Percentiles rank a stretch among this genome's conserved stretches.
These are phyloP conservation scores for Phymastichus coffea DNA, from an alignment of 1,140 invertebrate genomes.

Conservation along the genomic window DNA sequence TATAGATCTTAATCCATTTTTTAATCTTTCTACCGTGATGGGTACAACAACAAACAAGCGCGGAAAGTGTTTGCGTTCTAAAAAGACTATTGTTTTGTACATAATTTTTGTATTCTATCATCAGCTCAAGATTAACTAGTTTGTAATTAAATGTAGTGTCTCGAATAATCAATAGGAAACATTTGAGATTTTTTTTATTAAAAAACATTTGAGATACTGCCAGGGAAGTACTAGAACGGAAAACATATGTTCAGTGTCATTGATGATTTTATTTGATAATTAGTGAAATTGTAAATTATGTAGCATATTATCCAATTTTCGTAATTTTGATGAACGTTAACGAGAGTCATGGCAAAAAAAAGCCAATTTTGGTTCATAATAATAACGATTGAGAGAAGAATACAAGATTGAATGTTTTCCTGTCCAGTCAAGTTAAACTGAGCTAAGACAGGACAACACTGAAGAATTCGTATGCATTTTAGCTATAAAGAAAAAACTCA, in stretches of 20 bases:
- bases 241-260: conserved; percentile 7
- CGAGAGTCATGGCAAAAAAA: not conserved
- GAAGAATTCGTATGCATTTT: conserved; percentile 22
- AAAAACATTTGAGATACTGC: conserved; percentile 1
- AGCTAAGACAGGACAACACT: not conserved
- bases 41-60: not conserved
- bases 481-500: conserved; percentile 22
- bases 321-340: conserved; percentile 8
- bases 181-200: no score
- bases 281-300: not conserved
- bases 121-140: not conserved
- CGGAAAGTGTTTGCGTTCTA: not conserved
- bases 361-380: not conserved
- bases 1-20: conserved; percentile 1
- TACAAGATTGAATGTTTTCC: conserved; percentile 16
- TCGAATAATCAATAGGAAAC: conserved; percentile 16
- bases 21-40: not conserved
- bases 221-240: not conserved
- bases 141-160: not conserved
- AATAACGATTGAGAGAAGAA: conserved; percentile 1
- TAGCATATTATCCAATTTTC: not conserved
- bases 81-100: conserved; percentile 15
- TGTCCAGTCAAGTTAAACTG: conserved; percentile 15
- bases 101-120: not conserved
- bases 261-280: conserved; percentile 18